These are phyloP conservation scores for Cantharis lateralis DNA, from an alignment of 2,888 invertebrate species.

Conservation along the genomic window DNA sequence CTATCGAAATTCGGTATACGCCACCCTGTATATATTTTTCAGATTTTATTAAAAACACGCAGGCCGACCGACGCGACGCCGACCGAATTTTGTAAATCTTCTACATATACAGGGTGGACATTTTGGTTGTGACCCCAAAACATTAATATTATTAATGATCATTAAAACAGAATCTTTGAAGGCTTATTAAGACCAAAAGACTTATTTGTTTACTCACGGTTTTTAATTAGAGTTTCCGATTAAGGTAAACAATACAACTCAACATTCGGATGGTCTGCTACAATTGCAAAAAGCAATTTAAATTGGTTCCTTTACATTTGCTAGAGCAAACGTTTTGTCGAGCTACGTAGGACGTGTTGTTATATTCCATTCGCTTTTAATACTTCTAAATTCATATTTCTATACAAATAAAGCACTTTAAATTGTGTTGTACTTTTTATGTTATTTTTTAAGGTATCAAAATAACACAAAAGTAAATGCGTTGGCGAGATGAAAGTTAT, in stretches of 20 bases:
- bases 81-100: too few relatives aligned
- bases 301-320: not conserved
- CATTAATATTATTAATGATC: not conserved
- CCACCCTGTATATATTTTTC: not conserved
- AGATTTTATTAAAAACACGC: not conserved
- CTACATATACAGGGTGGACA: too few relatives aligned
- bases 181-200: not conserved
- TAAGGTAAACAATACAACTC: not conserved
- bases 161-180: not conserved
- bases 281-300: not conserved
- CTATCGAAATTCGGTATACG: not conserved
- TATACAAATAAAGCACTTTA: not conserved
- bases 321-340: not conserved
- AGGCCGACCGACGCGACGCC: too few relatives aligned
- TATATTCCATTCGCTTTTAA: not conserved
- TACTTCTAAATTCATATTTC: not conserved
- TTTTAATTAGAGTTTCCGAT: not conserved
- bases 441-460: constrained; percentile 5
- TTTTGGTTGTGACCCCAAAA: too few relatives aligned
- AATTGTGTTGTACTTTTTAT: not conserved
- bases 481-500: constrained; percentile 38
- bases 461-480: constrained; percentile 25
- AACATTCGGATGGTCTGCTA: not conserved
- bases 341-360: not conserved
- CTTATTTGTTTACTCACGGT: not conserved